Evolutionary conservation across 2,888 invertebrate genomes (phyloP).

Genomic region (Cyrtodaria siliqua): DNA sequence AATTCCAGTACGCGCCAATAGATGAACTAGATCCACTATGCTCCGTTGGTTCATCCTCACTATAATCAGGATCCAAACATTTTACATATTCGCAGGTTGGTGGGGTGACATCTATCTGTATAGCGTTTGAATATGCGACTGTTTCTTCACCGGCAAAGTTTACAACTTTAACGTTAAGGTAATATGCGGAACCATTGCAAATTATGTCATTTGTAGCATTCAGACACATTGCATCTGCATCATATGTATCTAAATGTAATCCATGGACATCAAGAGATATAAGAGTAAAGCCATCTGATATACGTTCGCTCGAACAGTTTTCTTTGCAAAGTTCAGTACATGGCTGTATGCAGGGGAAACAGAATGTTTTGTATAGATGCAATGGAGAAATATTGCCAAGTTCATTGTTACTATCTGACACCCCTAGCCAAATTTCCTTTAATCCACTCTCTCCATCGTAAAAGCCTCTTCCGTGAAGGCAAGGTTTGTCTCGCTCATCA

Average conservation of each 20-base stretch:
- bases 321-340: conserved; percentile 59
- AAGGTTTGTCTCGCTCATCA: conserved; percentile 41
- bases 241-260: conserved; percentile 16
- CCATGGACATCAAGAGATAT: conserved; percentile 23
- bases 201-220: conserved; percentile 24
- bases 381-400: conserved; percentile 56
- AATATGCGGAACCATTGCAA: conserved; percentile 63
- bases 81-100: conserved; percentile 63
- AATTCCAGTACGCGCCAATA: conserved; percentile 70
- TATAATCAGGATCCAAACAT: conserved; percentile 70
- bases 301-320: conserved; percentile 31
- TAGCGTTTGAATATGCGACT: conserved; percentile 59
- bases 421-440: conserved; percentile 69
- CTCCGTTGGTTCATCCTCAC: conserved; percentile 64
- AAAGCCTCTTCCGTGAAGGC: conserved; percentile 66
- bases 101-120: conserved; percentile 70
- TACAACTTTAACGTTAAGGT: conserved; percentile 62
- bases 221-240: conserved; percentile 14
- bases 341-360: conserved; percentile 51
- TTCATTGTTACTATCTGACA: conserved; percentile 54
- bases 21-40: conserved; percentile 68
- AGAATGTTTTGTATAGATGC: conserved; percentile 48
- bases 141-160: conserved; percentile 69
- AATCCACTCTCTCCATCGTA: conserved; percentile 69
- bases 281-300: conserved; percentile 48